Base-by-base conservation (phyloP, 2,113 vertebrate genomes). In the Ceratotherium simum region DNA sequence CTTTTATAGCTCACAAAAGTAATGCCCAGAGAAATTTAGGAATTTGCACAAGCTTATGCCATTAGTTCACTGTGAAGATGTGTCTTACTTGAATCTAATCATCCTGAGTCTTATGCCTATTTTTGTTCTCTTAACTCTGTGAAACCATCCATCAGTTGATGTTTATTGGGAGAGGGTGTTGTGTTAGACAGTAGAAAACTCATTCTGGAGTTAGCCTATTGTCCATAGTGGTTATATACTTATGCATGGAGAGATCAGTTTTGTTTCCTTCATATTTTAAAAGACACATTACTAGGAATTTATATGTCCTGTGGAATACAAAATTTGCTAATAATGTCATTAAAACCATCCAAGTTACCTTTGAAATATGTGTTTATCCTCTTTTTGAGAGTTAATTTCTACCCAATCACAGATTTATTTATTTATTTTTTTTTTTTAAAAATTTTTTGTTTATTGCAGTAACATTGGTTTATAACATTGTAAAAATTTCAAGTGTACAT, bases 351-450 rank as follows among this genome's bases (percentile, higher is more conserved):
- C 60, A 94, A 78, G 27, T 94, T 96, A 29, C 20, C 39, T 95
- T 81, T 97, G 91, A 97, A 96, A 94, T 92, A 91, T 91, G 23
- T 93, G 31, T 96, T 93, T 97, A 86, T 76, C 17, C 20, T 89
- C 10, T 86, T 93, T 95, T 42, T 80, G 83, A 96, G 48, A 83
- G 51, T 94, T 95, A 97, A 97, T 97, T 81, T 96, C 72, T 85
- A 48, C 73, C 62, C 56, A 86, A 83, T 94, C 80, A 70, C 48
- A 96, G 56, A 82, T 90, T 92, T 96, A 96, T n/a, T n/a, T n/a
- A n/a, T n/a, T n/a, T n/a, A n/a, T n/a, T n/a, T n/a, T n/a, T n/a
- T n/a, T n/a, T n/a, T n/a, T n/a, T n/a, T n/a, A n/a, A n/a, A n/a
- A n/a, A n/a, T n/a, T n/a, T n/a, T n/a, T n/a, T n/a, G n/a, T n/a